Percentiles rank a stretch among this genome's conserved stretches.
These are phyloP conservation scores for Glaucopsyche alexis DNA, from an alignment of 2,888 invertebrate genomes.

Conservation along the genomic window DNA sequence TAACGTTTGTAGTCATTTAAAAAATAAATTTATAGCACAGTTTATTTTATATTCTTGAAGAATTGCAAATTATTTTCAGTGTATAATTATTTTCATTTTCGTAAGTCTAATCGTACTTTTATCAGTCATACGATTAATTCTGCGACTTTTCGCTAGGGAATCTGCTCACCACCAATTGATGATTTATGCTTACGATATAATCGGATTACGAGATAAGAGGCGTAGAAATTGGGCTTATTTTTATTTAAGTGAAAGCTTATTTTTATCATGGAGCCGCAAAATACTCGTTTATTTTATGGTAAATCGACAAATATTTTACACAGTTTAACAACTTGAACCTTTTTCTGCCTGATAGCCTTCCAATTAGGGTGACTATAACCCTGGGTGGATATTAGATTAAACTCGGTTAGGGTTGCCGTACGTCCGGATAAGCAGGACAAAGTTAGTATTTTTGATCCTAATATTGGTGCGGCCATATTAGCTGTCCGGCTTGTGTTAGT, in stretches of 20 bases:
- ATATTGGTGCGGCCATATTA: not conserved
- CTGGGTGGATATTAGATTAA: not conserved
- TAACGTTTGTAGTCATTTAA: no score
- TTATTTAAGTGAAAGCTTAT: constrained; percentile 12
- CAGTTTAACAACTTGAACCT: not conserved
- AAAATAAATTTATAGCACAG: no score
- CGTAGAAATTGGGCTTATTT: not conserved
- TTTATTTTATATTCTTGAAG: no score
- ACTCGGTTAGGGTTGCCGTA: not conserved
- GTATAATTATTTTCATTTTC: no score
- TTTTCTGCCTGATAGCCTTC: constrained; percentile 3
- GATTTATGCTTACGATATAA: not conserved
- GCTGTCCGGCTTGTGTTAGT: no score
- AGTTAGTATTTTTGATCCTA: not conserved
- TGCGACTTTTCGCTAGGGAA: no score
- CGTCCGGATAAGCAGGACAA: not conserved
- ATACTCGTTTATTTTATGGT: not conserved
- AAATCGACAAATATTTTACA: not conserved
- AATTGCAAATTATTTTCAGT: no score
- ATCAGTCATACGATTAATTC: no score
- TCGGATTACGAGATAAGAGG: constrained; percentile 10
- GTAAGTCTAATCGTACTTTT: no score
- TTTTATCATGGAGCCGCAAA: not conserved
- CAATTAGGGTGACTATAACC: constrained; percentile 2
- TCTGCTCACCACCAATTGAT: no score